Base-by-base conservation (phyloP, 2,113 vertebrate genomes). In the Typhlomys cinereus region DNA sequence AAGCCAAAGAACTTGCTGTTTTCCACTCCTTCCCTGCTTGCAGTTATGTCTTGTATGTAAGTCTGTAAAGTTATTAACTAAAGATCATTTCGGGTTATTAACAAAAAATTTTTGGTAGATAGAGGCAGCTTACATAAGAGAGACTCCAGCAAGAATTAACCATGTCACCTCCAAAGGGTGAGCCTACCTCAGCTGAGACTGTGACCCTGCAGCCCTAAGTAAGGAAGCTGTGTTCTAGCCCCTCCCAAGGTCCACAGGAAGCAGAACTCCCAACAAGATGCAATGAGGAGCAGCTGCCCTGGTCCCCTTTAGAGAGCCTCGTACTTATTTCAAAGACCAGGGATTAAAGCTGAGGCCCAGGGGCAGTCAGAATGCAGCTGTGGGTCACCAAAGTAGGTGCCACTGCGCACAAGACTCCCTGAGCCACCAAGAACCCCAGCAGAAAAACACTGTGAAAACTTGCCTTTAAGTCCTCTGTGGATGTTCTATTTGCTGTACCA, bases 211-310 rank as follows among this genome's bases (percentile, higher is more conserved):
- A 20, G 48, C 52, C 50, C n/a, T 20, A 31, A n/a, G 4, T 5
- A 71, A 79, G 39, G 41, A 34, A 1, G 41, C 44, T 62, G 0
- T 23, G 8, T 39, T 61, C 46, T 67, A n/a, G 71, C 25, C 34
- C 21, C 59, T n/a, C 54, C 17, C 17, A 1, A 20, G 50, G 75
- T 18, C 10, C 4, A 11, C 9, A 15, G 46, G 15, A 36, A n/a
- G 17, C 39, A 4, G 23, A 23, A 27, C 6, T 61, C 23, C 29
- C 36, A 11, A 0, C 0, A 6, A 15, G 52, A 76, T 4, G 11
- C 23, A 2, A 7, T 29, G 15, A 48, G 5, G 18, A 9, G 8
- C n/a, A 1, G 10, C 36, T 20, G 13, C 18, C 74, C 41, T 27
- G 29, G 39, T 27, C 15, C n/a, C 44, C 39, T 59, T 10, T 31